phyloP scores from a whole-genome alignment of 2,113 vertebrate genomes.

The Paramormyrops kingsleyae region DNA sequence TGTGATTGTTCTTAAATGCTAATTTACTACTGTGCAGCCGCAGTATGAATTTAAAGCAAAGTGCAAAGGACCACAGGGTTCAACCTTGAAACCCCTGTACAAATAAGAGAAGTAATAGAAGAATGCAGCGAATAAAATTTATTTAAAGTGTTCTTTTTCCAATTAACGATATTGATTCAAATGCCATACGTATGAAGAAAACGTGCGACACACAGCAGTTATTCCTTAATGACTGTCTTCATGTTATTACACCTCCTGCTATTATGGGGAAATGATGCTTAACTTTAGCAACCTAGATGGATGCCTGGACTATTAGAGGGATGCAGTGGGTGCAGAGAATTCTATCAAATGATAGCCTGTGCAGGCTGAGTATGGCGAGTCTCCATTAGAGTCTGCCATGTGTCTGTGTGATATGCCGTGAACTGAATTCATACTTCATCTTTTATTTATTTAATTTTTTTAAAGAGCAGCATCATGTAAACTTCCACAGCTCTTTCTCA shows the following conservation, averaged over 20 bases:
- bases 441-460: not conserved
- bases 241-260: conserved; percentile 56
- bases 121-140: not conserved
- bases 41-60: not conserved
- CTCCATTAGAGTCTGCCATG: not conserved
- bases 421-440: not conserved
- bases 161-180: not conserved
- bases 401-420: not conserved
- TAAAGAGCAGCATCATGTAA: no score
- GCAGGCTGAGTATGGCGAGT: not conserved
- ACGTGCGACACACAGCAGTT: not conserved
- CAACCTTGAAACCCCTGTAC: not conserved
- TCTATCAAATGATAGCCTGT: not conserved
- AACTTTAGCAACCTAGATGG: conserved; percentile 51
- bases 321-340: not conserved
- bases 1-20: not conserved
- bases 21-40: not conserved
- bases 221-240: conserved; percentile 39
- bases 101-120: not conserved
- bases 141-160: not conserved
- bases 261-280: conserved; percentile 63
- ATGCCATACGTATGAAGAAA: not conserved
- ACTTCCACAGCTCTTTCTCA: not conserved
- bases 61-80: not conserved
- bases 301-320: not conserved